A percentile compares a stretch with the other conserved stretches of the same genome.
These are phyloP conservation scores for Trissolcus japonicus DNA, from an alignment of 2,888 invertebrate genomes.

Conservation along the genomic window DNA sequence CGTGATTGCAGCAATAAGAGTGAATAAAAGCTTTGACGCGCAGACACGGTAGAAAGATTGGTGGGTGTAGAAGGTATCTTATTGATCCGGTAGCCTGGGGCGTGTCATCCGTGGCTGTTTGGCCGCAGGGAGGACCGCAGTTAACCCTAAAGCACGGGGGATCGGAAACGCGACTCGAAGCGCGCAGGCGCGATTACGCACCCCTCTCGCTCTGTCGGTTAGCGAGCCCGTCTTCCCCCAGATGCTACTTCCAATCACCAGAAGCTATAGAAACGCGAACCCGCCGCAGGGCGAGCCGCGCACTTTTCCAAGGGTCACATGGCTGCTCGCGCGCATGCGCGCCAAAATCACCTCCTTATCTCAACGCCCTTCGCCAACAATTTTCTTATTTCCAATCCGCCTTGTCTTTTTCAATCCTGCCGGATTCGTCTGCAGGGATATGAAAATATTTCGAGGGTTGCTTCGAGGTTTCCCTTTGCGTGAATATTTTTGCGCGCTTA, in stretches of 20 bases:
- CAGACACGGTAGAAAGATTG: slow-evolving; percentile 58
- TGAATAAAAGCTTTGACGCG: slow-evolving; percentile 30
- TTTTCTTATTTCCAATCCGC: slow-evolving; percentile 1
- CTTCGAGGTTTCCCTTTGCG: too few species aligned
- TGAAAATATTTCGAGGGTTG: too few species aligned
- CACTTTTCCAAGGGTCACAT: slow-evolving; percentile 53
- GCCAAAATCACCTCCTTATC: slow-evolving; percentile 24
- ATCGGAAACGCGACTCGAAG: slow-evolving; percentile 60
- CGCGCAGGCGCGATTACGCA: slow-evolving; percentile 68
- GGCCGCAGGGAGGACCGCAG: slow-evolving; percentile 76
- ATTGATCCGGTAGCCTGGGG: slow-evolving; percentile 77
- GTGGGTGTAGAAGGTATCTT: slow-evolving; percentile 74
- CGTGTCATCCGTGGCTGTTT: slow-evolving; percentile 76
- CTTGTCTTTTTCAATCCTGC: not conserved
- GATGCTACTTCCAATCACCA: slow-evolving; percentile 76
- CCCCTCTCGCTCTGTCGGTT: slow-evolving; percentile 55
- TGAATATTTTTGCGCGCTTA: too few species aligned
- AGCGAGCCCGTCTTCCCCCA: slow-evolving; percentile 32
- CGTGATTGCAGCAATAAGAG: slow-evolving; percentile 12
- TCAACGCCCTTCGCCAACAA: slow-evolving; percentile 19
- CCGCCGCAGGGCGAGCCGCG: slow-evolving; percentile 51
- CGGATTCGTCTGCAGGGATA: too few species aligned
- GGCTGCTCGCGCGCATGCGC: slow-evolving; percentile 49
- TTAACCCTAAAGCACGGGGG: slow-evolving; percentile 75
- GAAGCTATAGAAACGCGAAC: slow-evolving; percentile 70